These are phyloP conservation scores for Elysia chlorotica DNA, from an alignment of 1,140 invertebrate genomes.

Conservation along the genomic window DNA sequence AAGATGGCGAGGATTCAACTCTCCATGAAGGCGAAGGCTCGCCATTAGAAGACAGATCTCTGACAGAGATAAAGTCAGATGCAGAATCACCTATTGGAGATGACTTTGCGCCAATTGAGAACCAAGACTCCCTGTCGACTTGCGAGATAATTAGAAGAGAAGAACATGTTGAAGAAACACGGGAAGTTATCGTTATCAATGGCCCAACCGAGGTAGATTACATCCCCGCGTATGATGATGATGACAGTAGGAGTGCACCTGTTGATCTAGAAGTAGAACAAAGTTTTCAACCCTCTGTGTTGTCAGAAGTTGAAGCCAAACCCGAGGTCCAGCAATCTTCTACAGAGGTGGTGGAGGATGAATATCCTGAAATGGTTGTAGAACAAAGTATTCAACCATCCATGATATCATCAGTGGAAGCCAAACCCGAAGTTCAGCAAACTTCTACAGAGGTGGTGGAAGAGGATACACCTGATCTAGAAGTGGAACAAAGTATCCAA, in stretches of 20 bases:
- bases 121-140: too few relatives aligned
- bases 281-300: too few relatives aligned
- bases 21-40: constrained; percentile 51
- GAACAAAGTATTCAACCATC: not conserved
- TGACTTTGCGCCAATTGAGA: too few relatives aligned
- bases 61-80: constrained; percentile 54
- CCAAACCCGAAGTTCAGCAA: not conserved
- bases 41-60: constrained; percentile 61
- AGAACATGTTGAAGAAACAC: too few relatives aligned
- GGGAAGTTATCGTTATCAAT: too few relatives aligned
- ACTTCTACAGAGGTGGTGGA: too few relatives aligned
- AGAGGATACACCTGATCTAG: not conserved
- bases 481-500: not conserved
- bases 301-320: too few relatives aligned
- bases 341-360: not conserved
- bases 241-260: not conserved
- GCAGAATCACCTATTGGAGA: constrained; percentile 36
- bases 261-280: too few relatives aligned
- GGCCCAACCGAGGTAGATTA: constrained; percentile 68
- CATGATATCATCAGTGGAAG: not conserved
- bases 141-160: too few relatives aligned
- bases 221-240: constrained; percentile 54
- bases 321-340: not conserved
- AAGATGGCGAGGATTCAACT: constrained; percentile 26
- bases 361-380: not conserved